These are phyloP conservation scores for Anseranas semipalmata DNA, from an alignment of 2,113 vertebrate genomes.

Conservation along the genomic window DNA sequence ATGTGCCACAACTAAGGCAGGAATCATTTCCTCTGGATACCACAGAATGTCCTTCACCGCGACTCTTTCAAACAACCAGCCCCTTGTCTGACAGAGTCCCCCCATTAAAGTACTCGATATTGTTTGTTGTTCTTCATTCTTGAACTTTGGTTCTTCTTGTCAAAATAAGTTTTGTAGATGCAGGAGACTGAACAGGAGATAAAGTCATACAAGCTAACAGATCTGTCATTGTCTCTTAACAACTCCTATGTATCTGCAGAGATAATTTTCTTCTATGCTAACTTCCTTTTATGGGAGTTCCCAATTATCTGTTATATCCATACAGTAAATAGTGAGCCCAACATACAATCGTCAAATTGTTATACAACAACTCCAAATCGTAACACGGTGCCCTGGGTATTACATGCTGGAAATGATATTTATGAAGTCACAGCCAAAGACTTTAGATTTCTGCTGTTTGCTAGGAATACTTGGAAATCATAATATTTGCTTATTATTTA, in stretches of 20 bases:
- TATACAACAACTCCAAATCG: not conserved
- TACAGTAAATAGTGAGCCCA: not conserved
- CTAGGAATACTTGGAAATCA: not conserved
- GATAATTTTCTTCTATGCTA: conserved; percentile 12
- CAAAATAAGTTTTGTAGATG: conserved; percentile 18
- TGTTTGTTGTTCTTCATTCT: not conserved
- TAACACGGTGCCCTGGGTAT: not conserved
- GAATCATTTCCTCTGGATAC: not conserved
- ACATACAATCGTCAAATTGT: not conserved
- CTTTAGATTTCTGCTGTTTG: not conserved
- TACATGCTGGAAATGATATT: not conserved
- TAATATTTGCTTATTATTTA: not conserved
- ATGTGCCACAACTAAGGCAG: not conserved
- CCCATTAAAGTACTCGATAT: not conserved
- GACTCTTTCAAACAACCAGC: not conserved
- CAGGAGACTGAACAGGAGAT: not conserved
- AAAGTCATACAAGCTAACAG: conserved; percentile 8
- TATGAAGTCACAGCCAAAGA: not conserved
- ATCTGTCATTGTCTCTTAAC: conserved; percentile 10
- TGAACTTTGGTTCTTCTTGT: conserved; percentile 3
- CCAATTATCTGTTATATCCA: not conserved
- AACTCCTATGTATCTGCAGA: not conserved
- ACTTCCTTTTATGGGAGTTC: conserved; percentile 8
- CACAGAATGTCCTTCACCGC: not conserved
- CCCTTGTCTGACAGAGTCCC: not conserved